phyloP scores from a whole-genome alignment of 2,888 invertebrate genomes.

The Sinelater perroti region DNA sequence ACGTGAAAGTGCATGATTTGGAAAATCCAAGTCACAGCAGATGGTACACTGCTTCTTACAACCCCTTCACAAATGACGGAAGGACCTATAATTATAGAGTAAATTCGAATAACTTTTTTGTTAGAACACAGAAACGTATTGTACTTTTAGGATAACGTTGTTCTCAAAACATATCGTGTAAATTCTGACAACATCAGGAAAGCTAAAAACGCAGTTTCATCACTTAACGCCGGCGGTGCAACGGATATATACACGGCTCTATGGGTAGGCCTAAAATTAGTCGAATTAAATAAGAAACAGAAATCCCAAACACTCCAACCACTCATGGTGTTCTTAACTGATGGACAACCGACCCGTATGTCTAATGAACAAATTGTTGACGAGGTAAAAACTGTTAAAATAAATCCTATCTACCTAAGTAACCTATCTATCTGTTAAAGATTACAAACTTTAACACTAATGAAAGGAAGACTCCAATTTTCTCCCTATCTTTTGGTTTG shows the following conservation, averaged over 20 bases:
- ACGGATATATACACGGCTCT: slow-evolving; percentile 76
- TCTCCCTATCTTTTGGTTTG: slow-evolving; percentile 75
- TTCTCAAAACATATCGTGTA: slow-evolving; percentile 65
- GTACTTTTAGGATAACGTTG: slow-evolving; percentile 43
- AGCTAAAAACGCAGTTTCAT: slow-evolving; percentile 67
- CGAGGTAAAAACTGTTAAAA: background rate
- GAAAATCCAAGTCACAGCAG: too few relatives aligned
- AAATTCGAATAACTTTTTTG: background rate
- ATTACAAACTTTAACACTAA: slow-evolving; percentile 63
- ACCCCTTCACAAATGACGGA: background rate
- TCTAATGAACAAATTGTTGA: background rate
- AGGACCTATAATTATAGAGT: background rate
- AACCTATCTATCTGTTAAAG: slow-evolving; percentile 32
- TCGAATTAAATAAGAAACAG: slow-evolving; percentile 45
- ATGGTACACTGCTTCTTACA: too few relatives aligned
- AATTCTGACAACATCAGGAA: slow-evolving; percentile 66
- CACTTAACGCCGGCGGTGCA: slow-evolving; percentile 67
- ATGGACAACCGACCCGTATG: slow-evolving; percentile 71
- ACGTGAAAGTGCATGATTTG: background rate
- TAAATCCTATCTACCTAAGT: background rate
- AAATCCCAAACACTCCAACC: slow-evolving; percentile 61
- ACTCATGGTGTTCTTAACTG: slow-evolving; percentile 72
- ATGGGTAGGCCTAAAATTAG: slow-evolving; percentile 60
- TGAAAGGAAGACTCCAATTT: slow-evolving; percentile 61
- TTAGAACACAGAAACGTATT: too few relatives aligned